Base-by-base conservation (phyloP, 1,140 invertebrate genomes). In the Aphelenchoides besseyi region DNA sequence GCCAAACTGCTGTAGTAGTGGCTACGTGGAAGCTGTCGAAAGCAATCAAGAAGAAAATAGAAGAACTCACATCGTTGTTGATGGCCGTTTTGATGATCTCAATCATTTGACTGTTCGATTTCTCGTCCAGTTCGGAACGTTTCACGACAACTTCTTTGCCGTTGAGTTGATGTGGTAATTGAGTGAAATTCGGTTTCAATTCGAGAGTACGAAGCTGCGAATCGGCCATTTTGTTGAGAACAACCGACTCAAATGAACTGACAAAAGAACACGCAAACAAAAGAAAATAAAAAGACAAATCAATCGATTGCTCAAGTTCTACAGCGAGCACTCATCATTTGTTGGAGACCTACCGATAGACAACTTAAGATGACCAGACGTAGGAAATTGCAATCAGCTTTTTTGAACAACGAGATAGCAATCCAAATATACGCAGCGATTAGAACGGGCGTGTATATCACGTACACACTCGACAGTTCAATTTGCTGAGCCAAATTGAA, bases 21-120 rank as follows among this genome's bases (percentile, higher is more conserved):
- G 41, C 12, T 48, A 23, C 23, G 41, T 23, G 41, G 41, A 12
- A 48, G 41, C 41, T 48, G 41, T 48, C 41, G 41, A 48, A 23
- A 23, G 41, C n/a, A 23, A 48, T 48, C 23, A 23, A 12, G 41
- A 23, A 23, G 41, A 48, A 16, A 48, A 48, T 23, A 48, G 41
- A 48, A 23, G 41, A 48, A 48, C 41, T 48, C 41, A 48, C 41
- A n/a, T n/a, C n/a, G n/a, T 48, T 48, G 41, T 48, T 48, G 41
- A 48, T 48, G 41, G 41, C 41, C 41, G 12, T 23, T 23, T 16
- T 48, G 41, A 48, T 48, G 41, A 48, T 48, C 41, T 12, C 23
- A 23, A 48, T 12, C 41, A 48, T 12, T 23, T 16, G 41, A 23
- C 12, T 12, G 41, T 48, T 48, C 41, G 12, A 23, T 12, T 48